A percentile compares a stretch with the other conserved stretches of the same genome.
Conservation (phyloP, 1,140 invertebrate genomes). For the Melipona quadrifasciata region DNA sequence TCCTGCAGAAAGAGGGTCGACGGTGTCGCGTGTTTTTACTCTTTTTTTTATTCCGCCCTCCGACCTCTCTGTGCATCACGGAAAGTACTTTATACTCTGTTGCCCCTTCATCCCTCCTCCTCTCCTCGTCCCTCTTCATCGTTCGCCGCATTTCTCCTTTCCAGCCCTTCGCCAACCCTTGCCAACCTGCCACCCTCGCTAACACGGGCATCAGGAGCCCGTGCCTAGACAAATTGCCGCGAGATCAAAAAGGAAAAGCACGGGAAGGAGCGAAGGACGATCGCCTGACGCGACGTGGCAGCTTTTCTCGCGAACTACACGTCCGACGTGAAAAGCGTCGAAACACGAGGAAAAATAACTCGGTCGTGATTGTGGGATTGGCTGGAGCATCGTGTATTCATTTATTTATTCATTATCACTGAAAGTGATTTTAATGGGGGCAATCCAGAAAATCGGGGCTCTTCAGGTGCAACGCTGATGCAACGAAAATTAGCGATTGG, state of each 20-base stretch:
- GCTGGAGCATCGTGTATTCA: no score
- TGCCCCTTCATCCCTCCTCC: not conserved
- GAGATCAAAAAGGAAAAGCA: conserved; percentile 6
- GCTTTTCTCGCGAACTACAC: not conserved
- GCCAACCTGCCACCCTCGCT: not conserved
- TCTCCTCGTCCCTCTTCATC: not conserved
- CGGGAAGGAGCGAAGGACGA: not conserved
- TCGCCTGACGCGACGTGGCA: not conserved
- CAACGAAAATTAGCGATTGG: no score
- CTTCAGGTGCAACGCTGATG: no score
- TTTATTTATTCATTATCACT: no score
- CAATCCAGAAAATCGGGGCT: no score
- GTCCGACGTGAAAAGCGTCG: not conserved
- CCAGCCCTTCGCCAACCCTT: not conserved
- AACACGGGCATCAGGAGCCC: not conserved
- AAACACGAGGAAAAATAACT: not conserved
- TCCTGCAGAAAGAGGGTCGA: not conserved
- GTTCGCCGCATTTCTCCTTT: not conserved
- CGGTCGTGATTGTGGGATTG: not conserved
- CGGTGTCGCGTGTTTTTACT: not conserved
- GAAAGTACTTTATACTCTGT: conserved; percentile 22
- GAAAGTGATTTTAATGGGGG: no score
- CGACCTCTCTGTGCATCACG: no score
- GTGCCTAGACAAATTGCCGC: conserved; percentile 1
- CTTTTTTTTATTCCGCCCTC: not conserved